phyloP scores from a whole-genome alignment of 64 coral and sea anemone genomes.

The Montipora efflorescens region DNA sequence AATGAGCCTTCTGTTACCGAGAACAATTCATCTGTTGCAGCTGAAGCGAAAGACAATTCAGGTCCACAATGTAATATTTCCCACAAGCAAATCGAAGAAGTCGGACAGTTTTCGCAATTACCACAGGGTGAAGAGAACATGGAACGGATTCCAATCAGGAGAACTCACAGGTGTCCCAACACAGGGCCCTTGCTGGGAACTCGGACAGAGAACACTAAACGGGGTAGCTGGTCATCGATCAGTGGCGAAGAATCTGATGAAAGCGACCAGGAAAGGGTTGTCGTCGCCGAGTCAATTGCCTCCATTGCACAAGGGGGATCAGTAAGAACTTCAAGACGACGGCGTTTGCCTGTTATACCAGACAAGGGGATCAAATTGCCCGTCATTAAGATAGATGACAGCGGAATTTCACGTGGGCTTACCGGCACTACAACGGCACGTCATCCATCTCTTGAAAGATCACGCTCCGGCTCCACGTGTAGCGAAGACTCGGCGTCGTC shows the following conservation, averaged over 20 bases:
- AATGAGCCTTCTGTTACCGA: neutral
- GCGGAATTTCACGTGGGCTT: neutral
- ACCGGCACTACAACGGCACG: neutral
- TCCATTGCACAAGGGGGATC: neutral
- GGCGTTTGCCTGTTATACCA: constrained; percentile 11
- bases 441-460: neutral
- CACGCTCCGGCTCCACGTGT: constrained; percentile 22
- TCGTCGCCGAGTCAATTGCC: neutral
- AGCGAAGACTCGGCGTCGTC: constrained; percentile 36
- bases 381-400: constrained; percentile 47
- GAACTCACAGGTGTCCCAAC: constrained; percentile 3
- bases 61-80: neutral
- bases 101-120: neutral
- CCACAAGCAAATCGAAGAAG: neutral
- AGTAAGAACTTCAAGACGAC: neutral
- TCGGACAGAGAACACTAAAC: neutral
- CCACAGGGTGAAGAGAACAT: neutral
- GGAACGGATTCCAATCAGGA: constrained; percentile 14
- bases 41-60: neutral
- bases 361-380: constrained; percentile 23
- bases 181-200: neutral
- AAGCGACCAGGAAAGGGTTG: constrained; percentile 15
- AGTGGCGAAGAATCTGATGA: constrained; percentile 20
- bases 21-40: neutral
- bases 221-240: neutral